These are phyloP conservation scores for Tinea semifulvella DNA, from an alignment of 2,888 invertebrate genomes.

Conservation along the genomic window DNA sequence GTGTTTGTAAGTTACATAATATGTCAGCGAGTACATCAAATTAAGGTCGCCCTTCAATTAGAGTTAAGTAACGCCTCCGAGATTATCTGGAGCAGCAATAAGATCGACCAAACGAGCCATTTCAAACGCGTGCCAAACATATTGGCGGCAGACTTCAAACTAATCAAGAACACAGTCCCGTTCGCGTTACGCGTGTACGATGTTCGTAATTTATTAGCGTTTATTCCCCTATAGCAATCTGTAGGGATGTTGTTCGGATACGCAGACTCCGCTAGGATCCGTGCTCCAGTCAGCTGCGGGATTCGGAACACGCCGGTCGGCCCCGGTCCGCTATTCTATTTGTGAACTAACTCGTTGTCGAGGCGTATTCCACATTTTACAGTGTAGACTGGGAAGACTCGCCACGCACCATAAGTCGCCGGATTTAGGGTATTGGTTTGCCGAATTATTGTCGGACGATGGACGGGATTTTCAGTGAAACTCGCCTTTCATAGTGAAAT, in stretches of 20 bases:
- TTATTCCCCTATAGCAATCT: constrained; percentile 65
- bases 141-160: constrained; percentile 60
- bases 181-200: constrained; percentile 55
- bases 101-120: constrained; percentile 12
- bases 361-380: constrained; percentile 11
- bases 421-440: neutral
- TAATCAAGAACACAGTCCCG: constrained; percentile 57
- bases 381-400: constrained; percentile 6
- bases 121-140: constrained; percentile 33
- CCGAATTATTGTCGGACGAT: neutral
- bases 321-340: constrained; percentile 26
- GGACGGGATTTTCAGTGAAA: constrained; percentile 6
- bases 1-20: neutral
- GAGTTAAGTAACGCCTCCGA: constrained; percentile 13
- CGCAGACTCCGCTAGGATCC: constrained; percentile 63
- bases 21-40: constrained; percentile 5
- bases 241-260: constrained; percentile 61
- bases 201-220: constrained; percentile 64
- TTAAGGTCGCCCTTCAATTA: constrained; percentile 14
- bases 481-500: neutral
- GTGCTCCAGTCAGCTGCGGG: constrained; percentile 56
- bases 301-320: constrained; percentile 46
- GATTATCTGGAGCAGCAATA: constrained; percentile 13
- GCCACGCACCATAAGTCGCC: neutral
- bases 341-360: constrained; percentile 21